These are phyloP conservation scores for Tetanocera ferruginea DNA, from an alignment of 2,888 invertebrate genomes.

Conservation along the genomic window DNA sequence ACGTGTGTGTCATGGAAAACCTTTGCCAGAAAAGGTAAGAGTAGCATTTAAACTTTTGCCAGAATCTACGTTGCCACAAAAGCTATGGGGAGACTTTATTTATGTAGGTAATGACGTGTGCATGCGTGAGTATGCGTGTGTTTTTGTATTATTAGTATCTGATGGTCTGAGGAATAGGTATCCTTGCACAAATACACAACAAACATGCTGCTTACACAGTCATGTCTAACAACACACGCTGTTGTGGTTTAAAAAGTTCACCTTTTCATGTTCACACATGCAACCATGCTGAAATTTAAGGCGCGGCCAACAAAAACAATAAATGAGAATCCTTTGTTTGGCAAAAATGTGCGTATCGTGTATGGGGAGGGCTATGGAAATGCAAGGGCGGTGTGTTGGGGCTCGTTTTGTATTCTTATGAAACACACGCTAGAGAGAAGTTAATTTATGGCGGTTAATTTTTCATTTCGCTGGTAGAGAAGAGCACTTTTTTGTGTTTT, in stretches of 20 bases:
- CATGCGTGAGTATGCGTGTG: not conserved
- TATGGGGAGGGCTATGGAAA: not conserved
- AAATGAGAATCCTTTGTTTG: not conserved
- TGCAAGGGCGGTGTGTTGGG: not conserved
- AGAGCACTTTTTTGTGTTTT: constrained; percentile 4
- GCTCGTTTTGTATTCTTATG: not conserved
- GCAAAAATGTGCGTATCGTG: constrained; percentile 12
- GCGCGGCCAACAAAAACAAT: not conserved
- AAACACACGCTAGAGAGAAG: constrained; percentile 23
- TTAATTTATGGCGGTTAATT: constrained; percentile 36
- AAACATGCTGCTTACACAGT: too few relatives aligned
- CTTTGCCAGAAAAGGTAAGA: too few relatives aligned
- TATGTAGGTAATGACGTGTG: too few relatives aligned
- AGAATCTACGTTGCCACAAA: too few relatives aligned
- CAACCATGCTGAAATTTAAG: constrained; percentile 12
- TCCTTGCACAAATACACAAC: too few relatives aligned
- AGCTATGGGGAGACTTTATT: too few relatives aligned
- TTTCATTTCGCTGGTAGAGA: constrained; percentile 20
- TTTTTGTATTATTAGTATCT: not conserved
- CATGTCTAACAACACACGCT: too few relatives aligned
- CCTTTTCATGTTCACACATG: constrained; percentile 12
- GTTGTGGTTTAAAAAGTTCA: constrained; percentile 16
- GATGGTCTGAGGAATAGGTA: not conserved
- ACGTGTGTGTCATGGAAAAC: too few relatives aligned
- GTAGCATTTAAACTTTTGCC: too few relatives aligned